Percentiles rank a stretch among this genome's conserved stretches.
Evolutionary conservation across 2,888 invertebrate genomes (phyloP).

Genomic region (Drosophila neonasuta): DNA sequence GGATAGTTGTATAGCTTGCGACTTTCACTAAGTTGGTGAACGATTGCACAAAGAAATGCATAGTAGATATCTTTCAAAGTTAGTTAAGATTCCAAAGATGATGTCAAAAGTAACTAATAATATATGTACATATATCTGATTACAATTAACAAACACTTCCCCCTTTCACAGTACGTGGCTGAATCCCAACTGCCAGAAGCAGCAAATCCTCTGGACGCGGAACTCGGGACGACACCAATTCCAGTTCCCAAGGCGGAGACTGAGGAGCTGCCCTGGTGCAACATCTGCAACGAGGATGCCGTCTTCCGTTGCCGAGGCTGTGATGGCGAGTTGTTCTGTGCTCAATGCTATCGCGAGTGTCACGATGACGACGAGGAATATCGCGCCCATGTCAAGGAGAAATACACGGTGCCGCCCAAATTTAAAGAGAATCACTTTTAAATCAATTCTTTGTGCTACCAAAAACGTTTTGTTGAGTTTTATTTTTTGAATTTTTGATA

Average conservation of each 20-base stretch:
- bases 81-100: too few species aligned
- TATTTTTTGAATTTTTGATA: conserved; percentile 6
- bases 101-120: too few species aligned
- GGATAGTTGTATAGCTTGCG: too few species aligned
- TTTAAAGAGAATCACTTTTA: conserved; percentile 79
- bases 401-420: conserved; percentile 77
- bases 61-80: too few species aligned
- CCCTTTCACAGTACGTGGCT: conserved; percentile 82
- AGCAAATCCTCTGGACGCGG: conserved; percentile 82
- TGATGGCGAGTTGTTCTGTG: conserved; percentile 90
- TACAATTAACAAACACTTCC: too few species aligned
- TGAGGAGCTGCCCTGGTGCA: conserved; percentile 90
- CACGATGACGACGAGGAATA: conserved; percentile 87
- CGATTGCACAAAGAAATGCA: too few species aligned
- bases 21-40: too few species aligned
- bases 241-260: conserved; percentile 54
- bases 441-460: neutral
- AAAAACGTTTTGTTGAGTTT: conserved; percentile 10
- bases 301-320: conserved; percentile 89
- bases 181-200: conserved; percentile 83
- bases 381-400: conserved; percentile 74
- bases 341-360: conserved; percentile 88
- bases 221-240: conserved; percentile 66
- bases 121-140: too few species aligned
- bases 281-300: conserved; percentile 93